Evolutionary conservation across 2,888 invertebrate species (phyloP), one percentile per base, ranked within the genome.

Genomic region (Archaeoteleia sp.): DNA sequence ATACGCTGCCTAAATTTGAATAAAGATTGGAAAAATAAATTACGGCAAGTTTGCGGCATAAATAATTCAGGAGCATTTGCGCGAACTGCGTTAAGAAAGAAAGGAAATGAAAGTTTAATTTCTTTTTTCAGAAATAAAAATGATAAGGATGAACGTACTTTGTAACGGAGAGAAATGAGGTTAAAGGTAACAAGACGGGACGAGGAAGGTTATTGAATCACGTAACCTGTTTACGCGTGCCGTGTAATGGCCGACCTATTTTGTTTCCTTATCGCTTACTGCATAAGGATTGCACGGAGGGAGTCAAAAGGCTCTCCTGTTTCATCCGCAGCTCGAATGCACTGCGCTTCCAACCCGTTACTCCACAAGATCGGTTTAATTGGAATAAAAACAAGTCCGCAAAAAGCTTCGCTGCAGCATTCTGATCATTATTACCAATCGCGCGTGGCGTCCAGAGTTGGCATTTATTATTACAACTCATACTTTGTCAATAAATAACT

Each of bases 171-270:
- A 46, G 32, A n/a, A n/a, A 63, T 34, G 53, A 70, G 51, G 30
- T 51, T 32, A 37, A 62, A 62, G 54, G 30, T 42, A 27, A 8
- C 30, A 51, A 30, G 51, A 35, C 51, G 14, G 25, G 34, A 63
- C 40, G 51, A 35, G 30, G 34, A 60, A 67, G 48, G 46, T 74
- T 76, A 77, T 78, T 76, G 77, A 75, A 78, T 78, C 78, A 75
- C 75, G 75, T 72, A 72, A 65, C 72, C 62, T 67, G 71, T 75
- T 78, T 74, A 71, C 67, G 73, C 73, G 66, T 72, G 20, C 61
- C 63, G 65, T 42, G 45, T 72, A 69, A 67, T 61, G 49, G 57
- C 48, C 34, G 54, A 53, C 62, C 61, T 57, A 62, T 69, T 63
- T 51, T 45, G 60, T 46, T 63, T 57, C 61, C 54, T 53, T 61